Evolutionary conservation across 2,888 invertebrate species (phyloP).

Genomic region (Lysandra bellargus): DNA sequence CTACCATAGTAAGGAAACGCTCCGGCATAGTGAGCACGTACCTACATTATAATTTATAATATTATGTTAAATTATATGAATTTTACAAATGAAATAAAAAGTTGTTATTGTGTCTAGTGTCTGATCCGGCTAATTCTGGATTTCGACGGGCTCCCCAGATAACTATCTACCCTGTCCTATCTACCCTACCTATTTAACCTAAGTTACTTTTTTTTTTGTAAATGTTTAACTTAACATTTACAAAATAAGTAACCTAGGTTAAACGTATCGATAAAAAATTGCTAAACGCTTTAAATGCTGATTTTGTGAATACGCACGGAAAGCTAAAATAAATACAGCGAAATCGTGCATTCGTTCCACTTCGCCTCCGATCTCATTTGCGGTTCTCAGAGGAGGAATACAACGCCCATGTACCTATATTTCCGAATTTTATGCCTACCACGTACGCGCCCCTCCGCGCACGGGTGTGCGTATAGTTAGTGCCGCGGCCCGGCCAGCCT

Average conservation of each 20-base stretch:
- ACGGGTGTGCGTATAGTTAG: constrained; percentile 59
- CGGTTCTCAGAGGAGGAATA: constrained; percentile 61
- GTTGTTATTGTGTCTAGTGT: too few species aligned
- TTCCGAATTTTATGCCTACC: constrained; percentile 78
- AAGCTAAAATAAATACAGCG: constrained; percentile 51
- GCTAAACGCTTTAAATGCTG: constrained; percentile 21
- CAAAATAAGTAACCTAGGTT: neutral
- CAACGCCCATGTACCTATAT: constrained; percentile 63
- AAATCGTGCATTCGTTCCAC: constrained; percentile 70
- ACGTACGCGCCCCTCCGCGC: constrained; percentile 49
- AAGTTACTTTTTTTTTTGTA: too few species aligned
- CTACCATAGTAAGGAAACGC: too few species aligned
- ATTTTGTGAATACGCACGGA: constrained; percentile 34
- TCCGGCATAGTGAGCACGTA: too few species aligned
- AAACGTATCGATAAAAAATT: neutral
- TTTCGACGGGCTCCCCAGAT: too few species aligned
- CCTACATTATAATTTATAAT: too few species aligned
- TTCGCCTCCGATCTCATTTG: constrained; percentile 69
- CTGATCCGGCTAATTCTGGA: too few species aligned
- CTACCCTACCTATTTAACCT: too few species aligned
- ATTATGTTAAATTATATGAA: too few species aligned
- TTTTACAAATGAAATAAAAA: too few species aligned
- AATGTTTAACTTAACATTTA: too few species aligned
- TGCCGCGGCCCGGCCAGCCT: constrained; percentile 48
- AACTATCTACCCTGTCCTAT: too few species aligned